These are phyloP conservation scores for Chlorocebus sabaeus DNA, from an alignment of 2,113 vertebrate genomes.

Conservation along the genomic window DNA sequence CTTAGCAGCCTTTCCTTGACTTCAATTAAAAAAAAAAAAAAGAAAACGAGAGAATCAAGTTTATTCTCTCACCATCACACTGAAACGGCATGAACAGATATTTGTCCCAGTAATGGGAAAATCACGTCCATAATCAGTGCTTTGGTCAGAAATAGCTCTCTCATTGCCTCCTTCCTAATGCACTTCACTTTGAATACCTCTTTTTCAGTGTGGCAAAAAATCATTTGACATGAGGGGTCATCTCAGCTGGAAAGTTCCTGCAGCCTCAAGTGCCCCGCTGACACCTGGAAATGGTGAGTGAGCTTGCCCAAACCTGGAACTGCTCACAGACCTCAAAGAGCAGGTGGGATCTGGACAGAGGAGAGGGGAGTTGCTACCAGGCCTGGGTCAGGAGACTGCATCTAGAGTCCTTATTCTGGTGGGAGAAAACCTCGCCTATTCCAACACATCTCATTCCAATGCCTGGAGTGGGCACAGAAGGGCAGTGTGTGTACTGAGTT, in stretches of 20 bases:
- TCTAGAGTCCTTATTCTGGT: not conserved
- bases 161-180: not conserved
- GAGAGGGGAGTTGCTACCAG: not conserved
- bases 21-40: not conserved
- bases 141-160: not conserved
- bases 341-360: not conserved
- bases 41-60: not conserved
- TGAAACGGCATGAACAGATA: not conserved
- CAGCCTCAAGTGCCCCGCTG: not conserved
- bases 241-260: not conserved
- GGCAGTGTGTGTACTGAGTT: not conserved
- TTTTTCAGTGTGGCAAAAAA: not conserved
- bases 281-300: not conserved
- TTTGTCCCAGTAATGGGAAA: not conserved
- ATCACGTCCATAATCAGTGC: not conserved
- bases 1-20: not conserved
- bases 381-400: not conserved
- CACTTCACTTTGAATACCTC: not conserved
- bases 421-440: not conserved
- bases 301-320: not conserved
- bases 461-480: not conserved
- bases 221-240: not conserved
- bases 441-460: not conserved
- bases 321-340: not conserved
- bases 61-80: not conserved